A percentile compares a stretch with the other conserved stretches of the same genome.
phyloP scores from a whole-genome alignment of 2,888 invertebrate species.

The Pemphredon lugubris region DNA sequence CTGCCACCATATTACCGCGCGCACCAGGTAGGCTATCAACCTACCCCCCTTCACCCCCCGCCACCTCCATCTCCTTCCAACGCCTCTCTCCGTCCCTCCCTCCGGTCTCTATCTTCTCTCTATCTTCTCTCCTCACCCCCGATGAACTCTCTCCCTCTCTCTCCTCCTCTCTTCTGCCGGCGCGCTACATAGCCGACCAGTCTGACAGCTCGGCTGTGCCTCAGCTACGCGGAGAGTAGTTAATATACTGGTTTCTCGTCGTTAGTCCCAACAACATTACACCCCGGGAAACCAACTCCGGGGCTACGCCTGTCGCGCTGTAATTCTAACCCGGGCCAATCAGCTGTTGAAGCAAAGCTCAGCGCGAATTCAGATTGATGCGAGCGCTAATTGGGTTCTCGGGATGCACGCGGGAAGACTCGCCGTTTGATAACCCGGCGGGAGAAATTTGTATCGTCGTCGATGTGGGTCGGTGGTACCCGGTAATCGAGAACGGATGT shows the following conservation, averaged over 20 bases:
- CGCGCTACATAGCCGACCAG: slow-evolving; percentile 42
- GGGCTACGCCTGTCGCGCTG: slow-evolving; percentile 27
- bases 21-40: slow-evolving; percentile 65
- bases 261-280: slow-evolving; percentile 73
- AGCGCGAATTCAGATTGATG: slow-evolving; percentile 52
- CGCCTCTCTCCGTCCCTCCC: slow-evolving; percentile 1
- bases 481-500: too few relatives aligned
- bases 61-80: slow-evolving; percentile 1
- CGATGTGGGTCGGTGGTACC: too few relatives aligned
- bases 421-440: not conserved
- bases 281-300: slow-evolving; percentile 43
- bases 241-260: slow-evolving; percentile 77
- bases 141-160: too few relatives aligned
- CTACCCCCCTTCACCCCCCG: slow-evolving; percentile 26
- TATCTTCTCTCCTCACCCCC: slow-evolving; percentile 28
- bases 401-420: not conserved
- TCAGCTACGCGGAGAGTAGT: slow-evolving; percentile 63
- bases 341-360: slow-evolving; percentile 37
- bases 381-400: slow-evolving; percentile 22
- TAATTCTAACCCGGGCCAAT: slow-evolving; percentile 49
- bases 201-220: slow-evolving; percentile 63
- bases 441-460: too few relatives aligned
- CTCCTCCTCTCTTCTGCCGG: not conserved
- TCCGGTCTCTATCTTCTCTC: not conserved
- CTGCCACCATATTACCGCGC: slow-evolving; percentile 70